A percentile compares a stretch with the other conserved stretches of the same genome.
These are phyloP conservation scores for Sphecodes monilicornis DNA, from an alignment of 2,888 invertebrate species.

Conservation along the genomic window DNA sequence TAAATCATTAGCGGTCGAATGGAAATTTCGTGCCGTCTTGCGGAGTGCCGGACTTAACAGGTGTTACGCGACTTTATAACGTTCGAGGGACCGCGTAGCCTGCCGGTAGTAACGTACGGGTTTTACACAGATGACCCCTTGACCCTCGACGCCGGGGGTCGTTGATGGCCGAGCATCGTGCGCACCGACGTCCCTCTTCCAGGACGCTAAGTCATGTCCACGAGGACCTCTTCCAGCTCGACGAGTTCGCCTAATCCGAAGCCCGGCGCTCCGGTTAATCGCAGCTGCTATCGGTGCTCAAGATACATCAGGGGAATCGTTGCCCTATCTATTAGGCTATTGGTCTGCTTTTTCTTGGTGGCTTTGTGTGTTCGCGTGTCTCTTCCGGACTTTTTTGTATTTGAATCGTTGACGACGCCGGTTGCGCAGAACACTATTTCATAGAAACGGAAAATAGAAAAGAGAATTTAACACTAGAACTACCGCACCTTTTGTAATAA, in stretches of 20 bases:
- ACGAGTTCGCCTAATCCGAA: constrained; percentile 2
- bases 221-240: not conserved
- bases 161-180: constrained; percentile 56
- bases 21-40: constrained; percentile 61
- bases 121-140: constrained; percentile 79
- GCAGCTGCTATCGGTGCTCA: not conserved
- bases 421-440: too few relatives aligned
- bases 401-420: too few relatives aligned
- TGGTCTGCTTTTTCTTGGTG: not conserved
- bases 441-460: too few relatives aligned
- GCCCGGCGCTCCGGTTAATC: not conserved
- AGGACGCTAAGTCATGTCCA: not conserved
- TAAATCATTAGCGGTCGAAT: constrained; percentile 70
- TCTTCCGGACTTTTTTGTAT: too few relatives aligned
- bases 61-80: constrained; percentile 73
- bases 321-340: not conserved
- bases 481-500: too few relatives aligned
- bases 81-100: constrained; percentile 62
- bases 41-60: constrained; percentile 62
- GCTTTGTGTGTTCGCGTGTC: not conserved
- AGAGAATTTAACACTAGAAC: too few relatives aligned
- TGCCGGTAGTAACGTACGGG: constrained; percentile 78
- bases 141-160: constrained; percentile 74
- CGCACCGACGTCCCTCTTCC: constrained; percentile 19
- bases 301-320: constrained; percentile 3